phyloP scores from a whole-genome alignment of 2,113 vertebrate species.

The Cyanoderma ruficeps region DNA sequence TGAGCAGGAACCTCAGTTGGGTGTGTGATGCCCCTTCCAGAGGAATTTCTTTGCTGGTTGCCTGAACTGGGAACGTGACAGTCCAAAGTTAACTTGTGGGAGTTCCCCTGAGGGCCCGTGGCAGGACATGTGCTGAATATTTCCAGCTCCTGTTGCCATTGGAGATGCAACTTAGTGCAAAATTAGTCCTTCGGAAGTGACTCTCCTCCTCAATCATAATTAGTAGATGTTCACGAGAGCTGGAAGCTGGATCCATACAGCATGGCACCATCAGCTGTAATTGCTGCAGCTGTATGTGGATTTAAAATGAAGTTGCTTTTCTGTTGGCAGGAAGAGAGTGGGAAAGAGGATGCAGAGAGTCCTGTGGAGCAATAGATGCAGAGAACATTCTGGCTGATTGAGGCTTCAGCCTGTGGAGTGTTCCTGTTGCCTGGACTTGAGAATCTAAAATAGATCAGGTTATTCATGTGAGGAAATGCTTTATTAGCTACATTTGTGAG shows the following conservation, averaged over 20 bases:
- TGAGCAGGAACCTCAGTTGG: neutral
- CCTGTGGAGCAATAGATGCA: neutral
- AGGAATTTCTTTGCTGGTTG: neutral
- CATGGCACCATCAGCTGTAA: neutral
- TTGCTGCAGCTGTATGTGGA: slow-evolving; percentile 11
- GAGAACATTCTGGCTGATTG: neutral
- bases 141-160: slow-evolving; percentile 25
- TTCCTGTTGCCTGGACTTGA: slow-evolving; percentile 8
- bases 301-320: slow-evolving; percentile 31
- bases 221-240: slow-evolving; percentile 11
- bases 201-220: slow-evolving; percentile 24
- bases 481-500: neutral
- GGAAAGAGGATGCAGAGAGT: neutral
- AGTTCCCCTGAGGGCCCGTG: neutral
- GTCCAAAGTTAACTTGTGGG: neutral
- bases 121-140: neutral
- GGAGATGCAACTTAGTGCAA: slow-evolving; percentile 22
- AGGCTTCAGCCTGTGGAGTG: slow-evolving; percentile 1
- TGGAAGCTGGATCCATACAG: slow-evolving; percentile 31
- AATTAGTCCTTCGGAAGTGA: slow-evolving; percentile 30
- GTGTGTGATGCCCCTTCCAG: neutral
- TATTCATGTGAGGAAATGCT: slow-evolving; percentile 21
- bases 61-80: neutral
- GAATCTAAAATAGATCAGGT: neutral
- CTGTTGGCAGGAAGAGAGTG: neutral